Evolutionary conservation across 2,113 vertebrate genomes (phyloP).

Genomic region (Phrynosoma platyrhinos): DNA sequence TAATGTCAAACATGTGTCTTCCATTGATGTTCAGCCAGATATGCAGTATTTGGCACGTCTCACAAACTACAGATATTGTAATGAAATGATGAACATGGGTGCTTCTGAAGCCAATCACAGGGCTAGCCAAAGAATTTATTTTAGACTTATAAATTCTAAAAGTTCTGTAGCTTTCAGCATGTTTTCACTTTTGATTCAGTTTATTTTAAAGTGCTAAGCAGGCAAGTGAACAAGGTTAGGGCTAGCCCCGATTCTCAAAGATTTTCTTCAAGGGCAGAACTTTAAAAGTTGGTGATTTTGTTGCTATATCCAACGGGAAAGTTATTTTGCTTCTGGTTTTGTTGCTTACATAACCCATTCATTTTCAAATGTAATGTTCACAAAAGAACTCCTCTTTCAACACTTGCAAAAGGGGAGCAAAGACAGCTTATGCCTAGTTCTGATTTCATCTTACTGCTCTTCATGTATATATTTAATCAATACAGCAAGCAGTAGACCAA

Average conservation of each 20-base stretch:
- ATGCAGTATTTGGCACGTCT: neutral
- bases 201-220: neutral
- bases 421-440: neutral
- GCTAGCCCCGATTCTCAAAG: neutral
- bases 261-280: neutral
- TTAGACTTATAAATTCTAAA: constrained; percentile 8
- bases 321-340: neutral
- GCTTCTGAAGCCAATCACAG: neutral
- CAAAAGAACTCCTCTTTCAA: neutral
- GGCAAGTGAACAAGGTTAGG: neutral
- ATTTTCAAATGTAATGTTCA: neutral
- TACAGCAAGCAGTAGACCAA: neutral
- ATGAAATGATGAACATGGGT: neutral
- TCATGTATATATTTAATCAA: neutral
- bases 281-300: neutral
- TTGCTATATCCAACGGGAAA: neutral
- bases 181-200: neutral
- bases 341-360: neutral
- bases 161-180: neutral
- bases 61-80: neutral
- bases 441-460: neutral
- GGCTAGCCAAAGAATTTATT: neutral
- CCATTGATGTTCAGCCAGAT: constrained; percentile 22
- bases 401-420: neutral
- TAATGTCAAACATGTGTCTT: constrained; percentile 9